Evolutionary conservation across 2,888 invertebrate species (phyloP).

Genomic region (Dexiosoma caninum): DNA sequence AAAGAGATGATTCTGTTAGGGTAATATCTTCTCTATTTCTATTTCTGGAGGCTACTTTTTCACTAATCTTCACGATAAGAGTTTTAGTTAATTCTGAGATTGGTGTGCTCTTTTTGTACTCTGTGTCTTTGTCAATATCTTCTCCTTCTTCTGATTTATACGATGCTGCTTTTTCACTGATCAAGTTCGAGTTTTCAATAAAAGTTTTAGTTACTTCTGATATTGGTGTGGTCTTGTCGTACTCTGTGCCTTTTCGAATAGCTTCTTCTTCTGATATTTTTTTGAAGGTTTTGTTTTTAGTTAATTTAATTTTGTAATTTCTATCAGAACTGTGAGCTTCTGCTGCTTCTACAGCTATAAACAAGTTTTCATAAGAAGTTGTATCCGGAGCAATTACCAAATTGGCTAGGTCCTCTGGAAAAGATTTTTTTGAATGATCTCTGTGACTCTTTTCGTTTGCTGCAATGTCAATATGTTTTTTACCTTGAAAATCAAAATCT

Average conservation of each 20-base stretch:
- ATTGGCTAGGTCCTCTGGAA: neutral
- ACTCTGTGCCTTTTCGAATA: neutral
- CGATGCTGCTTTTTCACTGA: too few relatives aligned
- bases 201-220: too few relatives aligned
- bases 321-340: neutral
- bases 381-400: neutral
- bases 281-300: too few relatives aligned
- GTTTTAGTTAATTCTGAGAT: neutral
- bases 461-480: neutral
- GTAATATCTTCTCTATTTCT: neutral
- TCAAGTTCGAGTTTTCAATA: too few relatives aligned
- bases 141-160: too few relatives aligned
- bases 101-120: neutral
- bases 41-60: neutral
- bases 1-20: neutral
- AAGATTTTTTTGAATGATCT: neutral
- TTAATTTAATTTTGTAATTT: neutral
- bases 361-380: neutral
- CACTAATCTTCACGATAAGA: neutral
- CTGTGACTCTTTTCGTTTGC: neutral
- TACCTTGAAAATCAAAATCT: neutral
- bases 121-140: too few relatives aligned
- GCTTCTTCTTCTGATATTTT: too few relatives aligned
- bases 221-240: too few relatives aligned
- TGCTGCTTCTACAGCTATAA: neutral